A percentile compares a stretch with the other conserved stretches of the same genome.
These are phyloP conservation scores for Brachylomia viminalis DNA, from an alignment of 2,888 invertebrate species.

Conservation along the genomic window DNA sequence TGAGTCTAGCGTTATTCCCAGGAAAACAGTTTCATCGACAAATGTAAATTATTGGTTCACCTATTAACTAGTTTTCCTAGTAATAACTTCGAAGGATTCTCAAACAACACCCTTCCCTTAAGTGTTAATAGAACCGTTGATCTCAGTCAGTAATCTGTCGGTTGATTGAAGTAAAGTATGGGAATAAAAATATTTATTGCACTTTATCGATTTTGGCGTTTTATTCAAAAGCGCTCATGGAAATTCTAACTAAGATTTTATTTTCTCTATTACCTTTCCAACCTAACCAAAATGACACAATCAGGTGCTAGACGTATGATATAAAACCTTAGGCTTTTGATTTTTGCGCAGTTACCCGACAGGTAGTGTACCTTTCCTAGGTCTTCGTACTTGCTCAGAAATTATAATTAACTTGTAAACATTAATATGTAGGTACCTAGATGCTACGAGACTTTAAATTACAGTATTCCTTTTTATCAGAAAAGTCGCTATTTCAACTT, in stretches of 20 bases:
- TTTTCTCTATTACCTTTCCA: not conserved
- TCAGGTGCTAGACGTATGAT: not conserved
- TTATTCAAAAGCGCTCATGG: not conserved
- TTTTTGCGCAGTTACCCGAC: slow-evolving; percentile 10
- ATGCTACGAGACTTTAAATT: too few relatives aligned
- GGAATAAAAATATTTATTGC: not conserved
- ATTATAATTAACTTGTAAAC: not conserved
- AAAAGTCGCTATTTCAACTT: not conserved
- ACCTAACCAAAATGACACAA: not conserved
- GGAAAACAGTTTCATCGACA: too few relatives aligned
- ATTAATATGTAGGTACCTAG: not conserved
- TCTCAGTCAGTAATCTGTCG: slow-evolving; percentile 6
- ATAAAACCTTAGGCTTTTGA: slow-evolving; percentile 19
- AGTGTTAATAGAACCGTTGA: slow-evolving; percentile 2
- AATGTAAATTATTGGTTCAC: not conserved
- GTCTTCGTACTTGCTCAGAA: slow-evolving; percentile 5
- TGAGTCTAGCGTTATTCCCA: too few relatives aligned
- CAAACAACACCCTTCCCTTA: not conserved
- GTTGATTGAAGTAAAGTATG: not conserved
- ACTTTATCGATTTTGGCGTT: not conserved
- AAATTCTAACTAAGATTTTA: not conserved
- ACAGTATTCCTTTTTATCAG: not conserved
- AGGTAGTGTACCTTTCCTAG: slow-evolving; percentile 15
- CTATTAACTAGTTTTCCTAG: not conserved
- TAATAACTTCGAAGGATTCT: not conserved